These are phyloP conservation scores for Hydriomena furcata DNA, from an alignment of 2,888 invertebrate species.

Conservation along the genomic window DNA sequence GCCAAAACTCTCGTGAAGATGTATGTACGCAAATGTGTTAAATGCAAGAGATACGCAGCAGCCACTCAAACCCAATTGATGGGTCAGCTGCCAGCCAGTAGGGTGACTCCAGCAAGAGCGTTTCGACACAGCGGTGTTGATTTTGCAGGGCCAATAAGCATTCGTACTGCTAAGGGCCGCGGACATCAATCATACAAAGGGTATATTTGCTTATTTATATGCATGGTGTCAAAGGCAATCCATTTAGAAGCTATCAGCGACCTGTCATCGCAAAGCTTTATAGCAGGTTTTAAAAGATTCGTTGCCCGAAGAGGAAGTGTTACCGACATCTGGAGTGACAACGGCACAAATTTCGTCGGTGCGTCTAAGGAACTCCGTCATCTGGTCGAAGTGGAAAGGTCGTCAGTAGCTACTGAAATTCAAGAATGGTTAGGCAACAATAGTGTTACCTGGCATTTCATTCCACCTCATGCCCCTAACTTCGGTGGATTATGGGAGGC, in stretches of 20 bases:
- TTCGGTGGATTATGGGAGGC: not conserved
- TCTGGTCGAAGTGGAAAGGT: not conserved
- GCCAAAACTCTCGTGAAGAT: conserved; percentile 17
- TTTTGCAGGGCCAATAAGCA: conserved; percentile 31
- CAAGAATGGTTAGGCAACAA: not conserved
- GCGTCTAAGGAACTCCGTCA: not conserved
- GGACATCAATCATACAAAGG: conserved; percentile 29
- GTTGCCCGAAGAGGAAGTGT: conserved; percentile 31
- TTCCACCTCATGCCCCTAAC: not conserved
- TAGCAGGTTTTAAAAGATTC: conserved; percentile 37
- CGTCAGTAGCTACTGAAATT: not conserved
- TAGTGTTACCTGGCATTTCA: not conserved
- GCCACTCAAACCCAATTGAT: conserved; percentile 18
- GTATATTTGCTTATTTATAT: conserved; percentile 24
- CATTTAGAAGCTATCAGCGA: conserved; percentile 45
- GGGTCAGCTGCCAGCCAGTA: conserved; percentile 29
- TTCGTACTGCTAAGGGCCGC: conserved; percentile 24
- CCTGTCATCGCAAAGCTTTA: conserved; percentile 38
- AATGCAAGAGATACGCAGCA: conserved; percentile 23
- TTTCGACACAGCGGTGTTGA: conserved; percentile 34
- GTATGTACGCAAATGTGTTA: conserved; percentile 24
- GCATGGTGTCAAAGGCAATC: conserved; percentile 36
- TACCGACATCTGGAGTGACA: conserved; percentile 34
- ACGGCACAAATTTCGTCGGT: conserved; percentile 29
- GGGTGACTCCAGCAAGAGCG: conserved; percentile 26